Conservation (phyloP, 2,113 vertebrate genomes). For the Scatophagus argus region DNA sequence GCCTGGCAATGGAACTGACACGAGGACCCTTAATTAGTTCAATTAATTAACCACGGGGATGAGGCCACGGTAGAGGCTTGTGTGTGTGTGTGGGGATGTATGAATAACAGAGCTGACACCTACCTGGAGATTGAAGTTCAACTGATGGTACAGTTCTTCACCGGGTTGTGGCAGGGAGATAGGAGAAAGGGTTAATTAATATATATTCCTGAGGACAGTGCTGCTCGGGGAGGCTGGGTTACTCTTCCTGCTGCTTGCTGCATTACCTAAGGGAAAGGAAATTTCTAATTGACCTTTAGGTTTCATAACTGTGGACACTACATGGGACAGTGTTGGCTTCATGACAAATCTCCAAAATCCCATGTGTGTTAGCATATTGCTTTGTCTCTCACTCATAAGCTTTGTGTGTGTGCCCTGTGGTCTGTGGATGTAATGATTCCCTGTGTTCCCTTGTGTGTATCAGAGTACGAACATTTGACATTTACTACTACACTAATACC, state of each 20-base stretch:
- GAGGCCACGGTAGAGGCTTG: neutral
- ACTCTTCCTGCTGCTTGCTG: conserved; percentile 5
- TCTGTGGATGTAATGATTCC: conserved; percentile 14
- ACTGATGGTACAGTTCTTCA: conserved; percentile 32
- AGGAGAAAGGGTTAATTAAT: conserved; percentile 63
- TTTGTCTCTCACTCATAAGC: conserved; percentile 20
- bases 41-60: conserved; percentile 77
- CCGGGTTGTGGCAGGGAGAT: conserved; percentile 31
- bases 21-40: conserved; percentile 76
- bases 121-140: conserved; percentile 45
- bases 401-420: neutral
- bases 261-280: conserved; percentile 2
- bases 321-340: conserved; percentile 35
- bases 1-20: conserved; percentile 77
- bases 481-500: conserved; percentile 7
- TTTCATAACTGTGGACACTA: conserved; percentile 49
- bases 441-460: conserved; percentile 3
- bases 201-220: neutral
- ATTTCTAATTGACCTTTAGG: conserved; percentile 55
- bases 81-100: neutral
- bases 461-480: conserved; percentile 19
- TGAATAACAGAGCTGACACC: conserved; percentile 1
- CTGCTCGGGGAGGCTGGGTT: conserved; percentile 1
- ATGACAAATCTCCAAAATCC: conserved; percentile 9
- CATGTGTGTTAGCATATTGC: conserved; percentile 35